A percentile compares a stretch with the other conserved stretches of the same genome.
phyloP scores from a whole-genome alignment of 2,888 invertebrate genomes.

The Sinhomidia bicolor region DNA sequence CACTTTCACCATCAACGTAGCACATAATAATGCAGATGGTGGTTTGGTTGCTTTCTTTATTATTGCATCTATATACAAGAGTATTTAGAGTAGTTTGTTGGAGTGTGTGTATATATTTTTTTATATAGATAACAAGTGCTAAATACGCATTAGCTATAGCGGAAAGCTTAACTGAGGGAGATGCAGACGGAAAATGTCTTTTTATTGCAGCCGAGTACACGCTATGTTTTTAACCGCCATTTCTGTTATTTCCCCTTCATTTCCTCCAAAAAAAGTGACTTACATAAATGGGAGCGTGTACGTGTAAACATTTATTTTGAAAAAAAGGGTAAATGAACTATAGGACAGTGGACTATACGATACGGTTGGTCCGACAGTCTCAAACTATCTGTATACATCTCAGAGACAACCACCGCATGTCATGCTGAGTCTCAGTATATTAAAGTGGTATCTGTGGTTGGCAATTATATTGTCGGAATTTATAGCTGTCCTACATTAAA shows the following conservation, averaged over 20 bases:
- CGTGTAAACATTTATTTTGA: slow-evolving; percentile 22
- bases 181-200: not conserved
- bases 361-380: no score
- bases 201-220: not conserved
- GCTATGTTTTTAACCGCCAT: slow-evolving; percentile 5
- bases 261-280: not conserved
- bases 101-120: no score
- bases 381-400: not conserved
- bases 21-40: slow-evolving; percentile 36
- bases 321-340: slow-evolving; percentile 15
- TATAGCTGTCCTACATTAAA: slow-evolving; percentile 48
- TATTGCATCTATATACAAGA: not conserved
- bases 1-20: not conserved
- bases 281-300: not conserved
- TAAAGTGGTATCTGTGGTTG: slow-evolving; percentile 42
- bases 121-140: not conserved
- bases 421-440: slow-evolving; percentile 31
- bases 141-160: slow-evolving; percentile 4
- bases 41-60: not conserved
- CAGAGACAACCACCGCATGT: slow-evolving; percentile 38
- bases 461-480: slow-evolving; percentile 48
- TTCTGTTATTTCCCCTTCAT: not conserved
- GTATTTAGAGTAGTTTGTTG: not conserved
- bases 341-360: not conserved
- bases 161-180: not conserved